Evolutionary conservation across 1,140 invertebrate species (phyloP).

Genomic region (Megathymus violae): DNA sequence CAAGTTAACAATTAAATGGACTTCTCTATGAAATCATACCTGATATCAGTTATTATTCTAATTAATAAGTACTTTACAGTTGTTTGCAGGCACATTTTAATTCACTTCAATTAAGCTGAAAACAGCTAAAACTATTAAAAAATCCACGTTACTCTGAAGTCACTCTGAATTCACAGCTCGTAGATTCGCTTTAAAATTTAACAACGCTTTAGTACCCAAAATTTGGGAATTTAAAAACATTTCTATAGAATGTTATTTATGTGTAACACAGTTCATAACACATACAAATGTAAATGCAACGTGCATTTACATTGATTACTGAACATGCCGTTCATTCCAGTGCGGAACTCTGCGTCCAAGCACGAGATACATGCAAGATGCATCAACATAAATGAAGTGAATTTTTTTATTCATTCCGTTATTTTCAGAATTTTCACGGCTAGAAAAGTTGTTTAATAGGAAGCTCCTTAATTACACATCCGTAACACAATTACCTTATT

Average conservation of each 20-base stretch:
- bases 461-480: conserved; percentile 9
- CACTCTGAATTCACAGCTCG: no score
- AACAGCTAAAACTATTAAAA: no score
- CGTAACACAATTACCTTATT: conserved; percentile 2
- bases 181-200: no score
- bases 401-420: neutral
- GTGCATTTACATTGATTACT: neutral
- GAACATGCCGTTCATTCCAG: neutral
- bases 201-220: no score
- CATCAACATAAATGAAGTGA: neutral
- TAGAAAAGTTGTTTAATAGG: neutral
- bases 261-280: neutral
- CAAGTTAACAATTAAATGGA: no score
- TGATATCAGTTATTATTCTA: no score
- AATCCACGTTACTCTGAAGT: no score
- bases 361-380: neutral
- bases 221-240: neutral
- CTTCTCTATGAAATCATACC: no score
- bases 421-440: neutral
- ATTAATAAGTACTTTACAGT: no score
- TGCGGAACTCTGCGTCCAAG: neutral
- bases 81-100: no score
- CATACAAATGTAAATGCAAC: neutral
- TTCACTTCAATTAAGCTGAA: no score
- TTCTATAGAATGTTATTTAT: no score